Evolutionary conservation across 2,888 invertebrate species (phyloP), one percentile per base, ranked within the genome.

Genomic region (Geophilus truncorum): DNA sequence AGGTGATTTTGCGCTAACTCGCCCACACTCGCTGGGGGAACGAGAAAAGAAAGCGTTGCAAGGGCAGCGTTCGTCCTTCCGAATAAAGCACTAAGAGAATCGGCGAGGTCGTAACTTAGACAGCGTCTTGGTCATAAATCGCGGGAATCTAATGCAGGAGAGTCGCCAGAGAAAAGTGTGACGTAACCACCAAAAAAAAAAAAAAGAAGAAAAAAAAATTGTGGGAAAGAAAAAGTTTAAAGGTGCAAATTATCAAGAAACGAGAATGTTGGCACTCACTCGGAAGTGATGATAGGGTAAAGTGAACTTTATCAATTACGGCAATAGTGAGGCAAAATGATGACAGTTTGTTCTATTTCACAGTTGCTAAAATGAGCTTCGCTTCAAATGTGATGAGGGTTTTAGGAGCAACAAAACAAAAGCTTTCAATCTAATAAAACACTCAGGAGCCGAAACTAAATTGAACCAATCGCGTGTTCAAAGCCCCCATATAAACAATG

Each of bases 331-430:
- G 75, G 36, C 40, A 25, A 25, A 75, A 21, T 76, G 80, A 80
- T 80, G 80, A 80, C 80, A 80, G 80, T 80, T 80, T 80, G 80
- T 80, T 36, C 75, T 75, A 80, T 80, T 80, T 30, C 80, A 40
- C 70, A 70, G 70, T 70, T 70, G 70, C 70, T 70, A 70, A 70
- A 70, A 70, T 70, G 70, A 70, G 70, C 70, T 70, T 70, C 70
- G 25, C 70, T 70, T 70, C 70, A 70, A 70, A 70, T 12, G 28
- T 70, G 70, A 70, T 28, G 70, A 70, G 70, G 70, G 70, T 70
- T 70, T 70, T 70, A 70, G 70, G 70, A 70, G 70, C 70, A 70
- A 70, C 25, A 70, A 70, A 70, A 70, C 70, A 70, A 70, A 70
- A 25, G 70, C 70, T 70, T 70, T 70, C 70, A 70, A 70, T 70